Conservation (phyloP, 2,113 vertebrate genomes). For the Polypterus bichir region DNA sequence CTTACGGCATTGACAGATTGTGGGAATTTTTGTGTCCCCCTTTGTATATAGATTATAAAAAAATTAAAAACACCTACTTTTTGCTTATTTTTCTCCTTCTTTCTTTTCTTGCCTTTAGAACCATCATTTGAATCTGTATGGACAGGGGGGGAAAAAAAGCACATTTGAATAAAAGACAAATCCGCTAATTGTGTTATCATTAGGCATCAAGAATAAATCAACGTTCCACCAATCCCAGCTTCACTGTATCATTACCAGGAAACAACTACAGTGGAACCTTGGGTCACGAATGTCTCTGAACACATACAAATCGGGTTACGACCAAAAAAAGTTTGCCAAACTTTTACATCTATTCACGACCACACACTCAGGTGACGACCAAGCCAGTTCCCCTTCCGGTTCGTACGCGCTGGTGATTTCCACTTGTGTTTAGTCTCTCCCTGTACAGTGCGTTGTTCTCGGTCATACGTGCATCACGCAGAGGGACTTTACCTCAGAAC, state of each 20-base stretch:
- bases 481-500: no score
- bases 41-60: neutral
- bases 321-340: neutral
- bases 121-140: conserved; percentile 49
- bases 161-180: conserved; percentile 4
- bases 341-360: no score
- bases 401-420: no score
- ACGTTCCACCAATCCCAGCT: conserved; percentile 3
- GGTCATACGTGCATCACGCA: no score
- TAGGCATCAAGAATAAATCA: conserved; percentile 11
- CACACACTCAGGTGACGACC: no score
- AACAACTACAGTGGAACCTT: neutral
- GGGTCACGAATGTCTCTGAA: neutral
- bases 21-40: neutral
- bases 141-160: neutral
- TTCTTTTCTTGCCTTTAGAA: conserved; percentile 67
- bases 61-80: conserved; percentile 46
- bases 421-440: no score
- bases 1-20: neutral
- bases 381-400: no score
- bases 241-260: neutral
- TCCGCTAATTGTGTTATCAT: neutral
- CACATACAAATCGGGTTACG: neutral
- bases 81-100: conserved; percentile 70
- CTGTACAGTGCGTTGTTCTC: no score